Conservation (phyloP, 1,140 invertebrate genomes). For the Gerris buenoi region DNA sequence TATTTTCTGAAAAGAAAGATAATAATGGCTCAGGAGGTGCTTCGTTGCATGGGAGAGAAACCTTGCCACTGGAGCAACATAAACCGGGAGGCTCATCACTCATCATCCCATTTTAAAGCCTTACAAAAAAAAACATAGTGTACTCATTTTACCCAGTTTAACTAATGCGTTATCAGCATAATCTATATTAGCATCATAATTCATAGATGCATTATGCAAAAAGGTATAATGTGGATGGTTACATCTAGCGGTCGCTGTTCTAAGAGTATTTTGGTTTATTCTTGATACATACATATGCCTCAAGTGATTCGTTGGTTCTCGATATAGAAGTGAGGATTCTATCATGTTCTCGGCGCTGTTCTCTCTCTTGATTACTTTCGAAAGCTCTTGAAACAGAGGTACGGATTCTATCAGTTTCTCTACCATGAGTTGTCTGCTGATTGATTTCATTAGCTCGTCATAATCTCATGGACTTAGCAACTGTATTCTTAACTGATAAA, state of each 20-base stretch:
- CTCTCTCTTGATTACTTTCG: neutral
- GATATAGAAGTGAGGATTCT: conserved; percentile 2
- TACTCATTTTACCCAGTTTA: neutral
- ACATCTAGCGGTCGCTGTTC: neutral
- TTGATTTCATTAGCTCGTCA: neutral
- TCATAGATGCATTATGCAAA: neutral
- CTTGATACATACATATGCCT: neutral
- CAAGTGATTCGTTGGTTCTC: neutral
- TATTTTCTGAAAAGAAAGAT: neutral
- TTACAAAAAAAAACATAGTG: neutral
- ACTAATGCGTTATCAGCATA: neutral
- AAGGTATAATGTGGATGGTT: neutral
- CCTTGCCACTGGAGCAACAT: neutral
- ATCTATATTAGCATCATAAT: neutral
- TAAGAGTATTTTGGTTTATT: neutral
- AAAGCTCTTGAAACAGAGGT: neutral
- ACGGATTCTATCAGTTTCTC: neutral
- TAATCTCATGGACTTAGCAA: neutral
- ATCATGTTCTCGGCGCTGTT: neutral
- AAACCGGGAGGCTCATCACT: neutral
- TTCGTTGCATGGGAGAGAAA: neutral
- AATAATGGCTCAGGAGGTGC: neutral
- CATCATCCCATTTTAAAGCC: neutral
- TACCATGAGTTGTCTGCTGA: neutral
- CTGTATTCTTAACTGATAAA: neutral